Evolutionary conservation across 1,140 invertebrate genomes (phyloP), one percentile per base, ranked within the genome.

Genomic region (Drosophila nikananu): DNA sequence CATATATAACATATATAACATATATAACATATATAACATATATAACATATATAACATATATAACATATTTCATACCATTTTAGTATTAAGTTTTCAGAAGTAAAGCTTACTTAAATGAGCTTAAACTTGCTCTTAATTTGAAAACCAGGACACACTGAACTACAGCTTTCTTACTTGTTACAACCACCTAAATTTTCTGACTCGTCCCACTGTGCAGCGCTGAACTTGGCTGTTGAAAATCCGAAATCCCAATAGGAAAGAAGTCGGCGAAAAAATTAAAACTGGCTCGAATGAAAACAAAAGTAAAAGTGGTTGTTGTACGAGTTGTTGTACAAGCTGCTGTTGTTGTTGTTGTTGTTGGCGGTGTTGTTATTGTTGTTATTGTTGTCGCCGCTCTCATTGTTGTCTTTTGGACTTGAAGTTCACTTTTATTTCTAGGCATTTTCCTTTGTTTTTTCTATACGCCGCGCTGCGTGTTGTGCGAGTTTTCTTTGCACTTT

Each of bases 221-320:
- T 86, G 82, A 86, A 89, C 83, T 86, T 87, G 83, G 81, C 65
- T 83, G 77, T 87, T 89, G 83, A 89, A 87, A 79, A 68, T 62
- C 44, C 84, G 48, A 74, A 74, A 39, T 57, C 54, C 54, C 54
- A 39, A 74, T 73, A 52, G 44, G 71, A 61, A 73, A 73, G 55
- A 73, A 73, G 70, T 60, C 27, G 41, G 42, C 67, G 37, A 21
- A 35, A 42, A 73, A 73, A 57, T 57, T 15, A 72, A 39, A 52
- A 42, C 44, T 51, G 49, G 57, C 74, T 58, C 46, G 48, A 64
- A 78, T 37, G 58, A 64, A 70, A 80, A 80, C 72, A 90, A 90
- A 90, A 90, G 86, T 90, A 90, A 90, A 89, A 89, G 86, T 86
- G 75, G 75, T 90, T 80, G 70, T 75, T 80, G 55, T 73, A 32